A percentile compares a stretch with the other conserved stretches of the same genome.
Evolutionary conservation across 2,797 vertebrate genomes (phyloP).

Genomic region (Hippopotamyrus pictus): DNA sequence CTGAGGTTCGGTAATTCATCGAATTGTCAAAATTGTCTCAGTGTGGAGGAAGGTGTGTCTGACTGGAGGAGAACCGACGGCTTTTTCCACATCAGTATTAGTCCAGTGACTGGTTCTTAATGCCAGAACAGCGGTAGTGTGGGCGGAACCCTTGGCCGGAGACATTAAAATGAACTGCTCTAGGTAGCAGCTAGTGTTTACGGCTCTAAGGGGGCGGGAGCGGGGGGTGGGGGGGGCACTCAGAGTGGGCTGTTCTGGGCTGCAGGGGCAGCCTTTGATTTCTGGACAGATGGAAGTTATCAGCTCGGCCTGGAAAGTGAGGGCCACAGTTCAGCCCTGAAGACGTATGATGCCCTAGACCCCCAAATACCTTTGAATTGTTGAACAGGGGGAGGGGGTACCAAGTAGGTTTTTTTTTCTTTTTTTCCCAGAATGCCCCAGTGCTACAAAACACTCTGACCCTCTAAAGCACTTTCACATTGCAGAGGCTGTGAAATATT

Average conservation of each 20-base stretch:
- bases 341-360: background rate
- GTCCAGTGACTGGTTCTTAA: background rate
- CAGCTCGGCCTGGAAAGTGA: slow-evolving; percentile 25
- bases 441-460: background rate
- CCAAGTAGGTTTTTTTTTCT: background rate
- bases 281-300: slow-evolving; percentile 36
- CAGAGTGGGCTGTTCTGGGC: slow-evolving; percentile 22
- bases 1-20: background rate
- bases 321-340: slow-evolving; percentile 19
- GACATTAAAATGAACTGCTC: slow-evolving; percentile 10
- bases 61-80: background rate
- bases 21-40: background rate
- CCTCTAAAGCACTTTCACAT: background rate
- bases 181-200: slow-evolving; percentile 25
- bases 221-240: background rate
- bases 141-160: background rate
- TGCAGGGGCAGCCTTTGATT: slow-evolving; percentile 1
- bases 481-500: background rate
- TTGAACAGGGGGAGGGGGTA: background rate
- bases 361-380: background rate
- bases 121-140: background rate
- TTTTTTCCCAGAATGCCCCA: background rate
- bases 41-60: background rate
- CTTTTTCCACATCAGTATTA: background rate
- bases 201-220: background rate